Conservation (phyloP, 2,888 invertebrate species). For the Glyphotaelius pellucidus region DNA sequence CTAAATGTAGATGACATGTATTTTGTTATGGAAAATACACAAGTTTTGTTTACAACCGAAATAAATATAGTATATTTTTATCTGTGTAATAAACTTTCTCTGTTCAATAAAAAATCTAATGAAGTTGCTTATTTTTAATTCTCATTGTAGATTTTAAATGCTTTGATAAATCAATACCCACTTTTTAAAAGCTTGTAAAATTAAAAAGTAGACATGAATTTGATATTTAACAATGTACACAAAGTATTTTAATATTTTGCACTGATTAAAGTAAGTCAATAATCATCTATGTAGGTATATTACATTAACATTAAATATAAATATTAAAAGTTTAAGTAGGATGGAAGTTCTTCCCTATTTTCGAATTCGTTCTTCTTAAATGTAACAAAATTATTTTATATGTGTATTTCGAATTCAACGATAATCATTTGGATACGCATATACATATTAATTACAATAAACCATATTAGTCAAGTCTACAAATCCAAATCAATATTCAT, state of each 20-base stretch:
- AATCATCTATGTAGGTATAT: slow-evolving; percentile 41
- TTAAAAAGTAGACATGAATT: slow-evolving; percentile 10
- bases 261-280: slow-evolving; percentile 33
- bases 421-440: slow-evolving; percentile 18
- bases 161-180: not conserved
- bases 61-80: not conserved
- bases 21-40: not conserved
- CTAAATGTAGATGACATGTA: slow-evolving; percentile 2
- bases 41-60: not conserved
- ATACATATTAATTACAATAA: slow-evolving; percentile 32
- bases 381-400: slow-evolving; percentile 31
- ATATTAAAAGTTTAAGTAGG: slow-evolving; percentile 43
- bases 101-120: not conserved
- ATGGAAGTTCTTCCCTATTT: slow-evolving; percentile 56
- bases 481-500: slow-evolving; percentile 31
- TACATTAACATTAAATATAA: slow-evolving; percentile 51
- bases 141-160: slow-evolving; percentile 2
- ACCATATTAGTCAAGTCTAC: slow-evolving; percentile 41
- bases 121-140: not conserved
- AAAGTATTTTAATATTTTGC: slow-evolving; percentile 26
- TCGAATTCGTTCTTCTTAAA: slow-evolving; percentile 36
- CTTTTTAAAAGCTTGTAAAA: slow-evolving; percentile 4
- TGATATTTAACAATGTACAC: slow-evolving; percentile 38
- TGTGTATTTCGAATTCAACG: slow-evolving; percentile 15
- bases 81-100: not conserved